Conservation (phyloP, 2,888 invertebrate species). For the Muschampia plurimacula region DNA sequence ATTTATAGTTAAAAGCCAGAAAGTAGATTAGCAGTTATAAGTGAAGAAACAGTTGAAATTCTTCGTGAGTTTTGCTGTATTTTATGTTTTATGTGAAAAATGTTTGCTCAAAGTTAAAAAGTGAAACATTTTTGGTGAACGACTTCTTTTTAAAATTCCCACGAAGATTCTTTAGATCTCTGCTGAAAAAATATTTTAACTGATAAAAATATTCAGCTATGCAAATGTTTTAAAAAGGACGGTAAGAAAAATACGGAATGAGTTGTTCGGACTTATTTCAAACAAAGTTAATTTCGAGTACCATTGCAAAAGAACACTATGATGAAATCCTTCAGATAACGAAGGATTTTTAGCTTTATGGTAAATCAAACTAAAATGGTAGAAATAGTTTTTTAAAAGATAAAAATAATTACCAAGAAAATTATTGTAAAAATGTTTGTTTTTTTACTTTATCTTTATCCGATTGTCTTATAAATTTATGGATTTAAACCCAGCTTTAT, state of each 20-base stretch:
- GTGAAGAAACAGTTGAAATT: slow-evolving; percentile 57
- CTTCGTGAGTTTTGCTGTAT: slow-evolving; percentile 52
- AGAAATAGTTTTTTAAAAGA: too few species aligned
- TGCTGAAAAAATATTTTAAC: slow-evolving; percentile 12
- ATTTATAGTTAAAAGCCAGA: slow-evolving; percentile 46
- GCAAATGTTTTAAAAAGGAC: slow-evolving; percentile 14
- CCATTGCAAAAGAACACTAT: too few species aligned
- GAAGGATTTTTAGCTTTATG: too few species aligned
- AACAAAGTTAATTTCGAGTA: background rate
- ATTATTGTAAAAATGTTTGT: too few species aligned
- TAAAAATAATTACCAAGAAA: too few species aligned
- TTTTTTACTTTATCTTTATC: too few species aligned
- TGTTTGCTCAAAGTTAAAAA: slow-evolving; percentile 33
- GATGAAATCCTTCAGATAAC: too few species aligned
- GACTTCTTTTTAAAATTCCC: slow-evolving; percentile 18
- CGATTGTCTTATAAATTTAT: too few species aligned
- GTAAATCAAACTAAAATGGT: too few species aligned
- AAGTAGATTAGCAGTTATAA: slow-evolving; percentile 62
- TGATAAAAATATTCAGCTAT: slow-evolving; percentile 30
- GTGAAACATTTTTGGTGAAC: slow-evolving; percentile 30
- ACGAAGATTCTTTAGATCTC: slow-evolving; percentile 14
- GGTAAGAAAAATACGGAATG: slow-evolving; percentile 6
- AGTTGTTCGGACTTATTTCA: background rate
- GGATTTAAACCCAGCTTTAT: too few species aligned
- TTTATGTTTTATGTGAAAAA: slow-evolving; percentile 50